Evolutionary conservation across 2,797 vertebrate genomes (phyloP), one percentile per base, ranked within the genome.

Genomic region (Holocentrus rufus): DNA sequence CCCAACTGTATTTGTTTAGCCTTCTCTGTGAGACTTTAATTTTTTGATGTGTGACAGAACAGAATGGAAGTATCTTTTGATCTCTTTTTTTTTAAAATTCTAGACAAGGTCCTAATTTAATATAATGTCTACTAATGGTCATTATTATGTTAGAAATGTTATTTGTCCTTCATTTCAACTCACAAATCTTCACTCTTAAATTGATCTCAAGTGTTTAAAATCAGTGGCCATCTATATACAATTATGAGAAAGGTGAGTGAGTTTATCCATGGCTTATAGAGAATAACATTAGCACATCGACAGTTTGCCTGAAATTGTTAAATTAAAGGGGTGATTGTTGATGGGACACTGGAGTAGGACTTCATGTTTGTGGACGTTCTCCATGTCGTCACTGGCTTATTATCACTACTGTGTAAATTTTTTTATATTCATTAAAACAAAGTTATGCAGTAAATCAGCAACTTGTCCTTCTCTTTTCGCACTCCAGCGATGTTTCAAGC

Each of bases 391-490:
- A 84, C 62, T 83, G 56, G 55, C 49, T 69, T 82, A 71, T 74
- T 67, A 44, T 85, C 69, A 78, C 77, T 65, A 66, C 79, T 80
- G 71, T 90, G 76, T 83, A 81, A 2, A 68, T 89, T 86, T 81
- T 86, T 89, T 87, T 86, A 77, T 81, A 87, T 82, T 79, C 72
- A 90, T 92, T 91, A 92, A 90, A 88, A 85, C 77, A 82, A 84
- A 80, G 61, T 52, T 65, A 36, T 76, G 72, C 83, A 60, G 64
- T 80, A 63, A 74, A 58, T 54, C 27, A 57, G 47, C 59, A 50
- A 34, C 8, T 13, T 18, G 39, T 14, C 27, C 6, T 54, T 49
- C 9, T 72, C 20, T 46, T 63, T 57, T 58, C 15, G 50, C 18
- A 15, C 44, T 64, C 49, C 34, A 39, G 8, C 36, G 9, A 39